phyloP scores from a whole-genome alignment of 1,140 invertebrate species.

The Gonioctena quinquepunctata region DNA sequence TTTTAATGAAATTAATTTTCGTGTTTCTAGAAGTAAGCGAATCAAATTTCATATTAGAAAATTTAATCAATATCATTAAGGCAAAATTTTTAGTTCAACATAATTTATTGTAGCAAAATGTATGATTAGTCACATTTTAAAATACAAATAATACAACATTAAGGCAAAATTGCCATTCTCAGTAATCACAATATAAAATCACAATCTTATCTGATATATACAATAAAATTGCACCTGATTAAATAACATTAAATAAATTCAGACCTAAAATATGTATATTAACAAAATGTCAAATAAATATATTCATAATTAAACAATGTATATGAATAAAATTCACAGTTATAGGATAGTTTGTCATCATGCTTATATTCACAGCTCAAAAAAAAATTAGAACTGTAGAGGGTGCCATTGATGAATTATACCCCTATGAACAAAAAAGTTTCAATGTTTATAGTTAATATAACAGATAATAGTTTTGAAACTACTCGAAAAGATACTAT shows the following conservation, averaged over 20 bases:
- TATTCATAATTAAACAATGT: conserved; percentile 10
- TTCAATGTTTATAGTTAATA: too few species aligned
- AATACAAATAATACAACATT: conserved; percentile 36
- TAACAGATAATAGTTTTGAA: too few species aligned
- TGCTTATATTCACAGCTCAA: neutral
- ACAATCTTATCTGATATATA: conserved; percentile 39
- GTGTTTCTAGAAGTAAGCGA: too few species aligned
- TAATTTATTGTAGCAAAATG: conserved; percentile 36
- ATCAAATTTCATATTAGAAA: too few species aligned
- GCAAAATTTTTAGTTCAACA: conserved; percentile 18
- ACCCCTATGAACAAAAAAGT: too few species aligned
- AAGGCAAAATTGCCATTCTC: conserved; percentile 37
- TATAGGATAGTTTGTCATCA: neutral
- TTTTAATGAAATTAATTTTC: too few species aligned
- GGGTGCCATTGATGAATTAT: too few species aligned
- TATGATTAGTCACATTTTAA: conserved; percentile 20
- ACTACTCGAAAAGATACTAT: too few species aligned
- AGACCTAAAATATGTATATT: neutral
- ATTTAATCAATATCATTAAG: too few species aligned
- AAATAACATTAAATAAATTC: conserved; percentile 25
- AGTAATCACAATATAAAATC: conserved; percentile 50
- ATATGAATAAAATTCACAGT: neutral
- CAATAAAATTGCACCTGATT: conserved; percentile 38
- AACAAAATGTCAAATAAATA: conserved; percentile 21
- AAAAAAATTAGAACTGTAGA: neutral